Conservation (phyloP, 2,888 invertebrate genomes). For the Ectemnius continuus region DNA sequence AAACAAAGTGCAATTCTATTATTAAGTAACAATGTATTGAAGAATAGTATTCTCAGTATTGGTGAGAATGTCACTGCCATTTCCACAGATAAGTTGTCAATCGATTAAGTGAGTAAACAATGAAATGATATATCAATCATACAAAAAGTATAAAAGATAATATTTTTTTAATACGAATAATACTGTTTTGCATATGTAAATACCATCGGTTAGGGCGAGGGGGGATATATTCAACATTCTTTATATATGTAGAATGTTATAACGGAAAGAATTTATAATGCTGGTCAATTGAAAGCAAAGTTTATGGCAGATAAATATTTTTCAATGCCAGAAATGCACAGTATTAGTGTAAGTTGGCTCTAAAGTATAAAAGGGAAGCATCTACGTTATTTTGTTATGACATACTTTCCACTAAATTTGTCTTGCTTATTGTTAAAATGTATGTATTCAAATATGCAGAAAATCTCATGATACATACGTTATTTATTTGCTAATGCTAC, state of each 20-base stretch:
- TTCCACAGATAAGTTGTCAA: too few species aligned
- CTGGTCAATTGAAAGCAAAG: constrained; percentile 8
- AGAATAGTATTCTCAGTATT: constrained; percentile 64
- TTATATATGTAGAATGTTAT: constrained; percentile 17
- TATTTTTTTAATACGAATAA: neutral
- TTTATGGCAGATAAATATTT: constrained; percentile 37
- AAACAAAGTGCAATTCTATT: constrained; percentile 70
- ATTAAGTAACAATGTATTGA: constrained; percentile 61
- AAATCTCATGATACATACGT: too few species aligned
- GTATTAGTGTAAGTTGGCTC: constrained; percentile 45
- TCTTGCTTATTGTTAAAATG: too few species aligned
- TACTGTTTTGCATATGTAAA: constrained; percentile 32
- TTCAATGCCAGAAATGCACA: constrained; percentile 24
- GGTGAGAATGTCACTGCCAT: constrained; percentile 55
- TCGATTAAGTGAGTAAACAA: too few species aligned
- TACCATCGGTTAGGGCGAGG: constrained; percentile 25
- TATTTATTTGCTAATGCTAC: too few species aligned
- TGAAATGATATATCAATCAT: too few species aligned
- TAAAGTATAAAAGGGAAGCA: constrained; percentile 6
- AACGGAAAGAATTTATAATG: constrained; percentile 12
- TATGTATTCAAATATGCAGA: too few species aligned
- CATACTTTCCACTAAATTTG: too few species aligned
- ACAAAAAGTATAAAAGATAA: neutral
- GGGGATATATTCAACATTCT: constrained; percentile 33
- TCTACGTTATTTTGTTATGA: too few species aligned